Percentiles rank a stretch among this genome's conserved stretches.
Evolutionary conservation across 1,140 invertebrate genomes (phyloP).

Genomic region (Cyclargus thomasi): DNA sequence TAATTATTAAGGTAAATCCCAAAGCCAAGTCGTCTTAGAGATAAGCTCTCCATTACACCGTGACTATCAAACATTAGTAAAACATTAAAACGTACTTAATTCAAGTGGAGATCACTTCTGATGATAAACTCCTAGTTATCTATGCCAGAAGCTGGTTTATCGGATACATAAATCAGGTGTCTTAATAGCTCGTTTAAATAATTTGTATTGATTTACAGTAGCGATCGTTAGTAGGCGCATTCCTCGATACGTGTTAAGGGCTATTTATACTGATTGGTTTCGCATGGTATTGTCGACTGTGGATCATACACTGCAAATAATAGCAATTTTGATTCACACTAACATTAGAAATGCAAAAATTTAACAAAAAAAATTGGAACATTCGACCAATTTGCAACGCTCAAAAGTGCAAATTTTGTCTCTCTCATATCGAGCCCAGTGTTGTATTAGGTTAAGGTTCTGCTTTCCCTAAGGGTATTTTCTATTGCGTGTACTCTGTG

Average conservation of each 20-base stretch:
- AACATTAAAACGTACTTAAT: background rate
- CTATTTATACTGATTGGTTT: slow-evolving; percentile 8
- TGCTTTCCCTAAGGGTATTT: too few relatives aligned
- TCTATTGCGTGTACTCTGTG: too few relatives aligned
- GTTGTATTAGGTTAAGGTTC: too few relatives aligned
- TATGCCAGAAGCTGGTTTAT: background rate
- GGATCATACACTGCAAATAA: too few relatives aligned
- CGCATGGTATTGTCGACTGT: too few relatives aligned
- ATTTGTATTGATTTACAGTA: background rate
- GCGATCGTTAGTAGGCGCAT: background rate
- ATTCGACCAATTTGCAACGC: too few relatives aligned
- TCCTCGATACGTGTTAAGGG: background rate
- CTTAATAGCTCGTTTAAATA: background rate
- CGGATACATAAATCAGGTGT: background rate
- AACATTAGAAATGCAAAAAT: too few relatives aligned
- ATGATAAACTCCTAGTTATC: background rate
- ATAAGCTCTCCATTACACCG: background rate
- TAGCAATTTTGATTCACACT: too few relatives aligned
- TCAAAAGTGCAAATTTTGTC: too few relatives aligned
- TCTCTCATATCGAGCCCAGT: too few relatives aligned
- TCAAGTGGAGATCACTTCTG: background rate
- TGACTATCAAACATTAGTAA: background rate
- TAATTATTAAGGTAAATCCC: too few relatives aligned
- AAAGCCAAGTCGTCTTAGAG: background rate
- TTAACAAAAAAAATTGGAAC: too few relatives aligned